phyloP scores from a whole-genome alignment of 37 sponge, comb jelly and placozoan species.

The Beroe ovata region DNA sequence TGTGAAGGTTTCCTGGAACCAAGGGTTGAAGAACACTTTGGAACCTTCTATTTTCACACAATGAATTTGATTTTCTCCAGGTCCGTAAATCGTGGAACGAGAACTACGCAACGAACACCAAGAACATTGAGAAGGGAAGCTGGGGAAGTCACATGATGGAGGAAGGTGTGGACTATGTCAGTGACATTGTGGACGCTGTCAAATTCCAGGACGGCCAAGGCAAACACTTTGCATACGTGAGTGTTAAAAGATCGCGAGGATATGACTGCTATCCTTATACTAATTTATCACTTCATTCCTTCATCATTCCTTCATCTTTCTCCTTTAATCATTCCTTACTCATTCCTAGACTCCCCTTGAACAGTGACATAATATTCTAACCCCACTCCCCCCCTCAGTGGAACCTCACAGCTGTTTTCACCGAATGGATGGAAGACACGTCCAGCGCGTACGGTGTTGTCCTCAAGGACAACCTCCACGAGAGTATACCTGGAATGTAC shows the following conservation, averaged over 20 bases:
- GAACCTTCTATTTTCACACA: neutral
- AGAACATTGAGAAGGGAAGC: neutral
- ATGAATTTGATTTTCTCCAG: neutral
- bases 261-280: no score
- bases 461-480: slow-evolving; percentile 42
- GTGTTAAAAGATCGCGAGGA: no score
- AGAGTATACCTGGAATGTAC: slow-evolving; percentile 24
- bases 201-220: slow-evolving; percentile 9
- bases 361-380: neutral
- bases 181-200: neutral
- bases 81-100: slow-evolving; percentile 16
- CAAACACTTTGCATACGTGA: neutral
- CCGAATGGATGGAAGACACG: slow-evolving; percentile 26
- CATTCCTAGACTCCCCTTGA: neutral
- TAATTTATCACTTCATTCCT: neutral
- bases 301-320: neutral
- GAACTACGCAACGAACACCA: slow-evolving; percentile 1
- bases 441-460: slow-evolving; percentile 3
- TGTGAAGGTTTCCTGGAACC: no score
- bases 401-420: slow-evolving; percentile 28
- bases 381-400: neutral
- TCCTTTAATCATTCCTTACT: neutral
- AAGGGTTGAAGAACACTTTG: no score
- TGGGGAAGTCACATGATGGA: slow-evolving; percentile 29
- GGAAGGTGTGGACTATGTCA: neutral